A percentile compares a stretch with the other conserved stretches of the same genome.
phyloP scores from a whole-genome alignment of 1,140 invertebrate genomes.

The Anastrepha ludens region DNA sequence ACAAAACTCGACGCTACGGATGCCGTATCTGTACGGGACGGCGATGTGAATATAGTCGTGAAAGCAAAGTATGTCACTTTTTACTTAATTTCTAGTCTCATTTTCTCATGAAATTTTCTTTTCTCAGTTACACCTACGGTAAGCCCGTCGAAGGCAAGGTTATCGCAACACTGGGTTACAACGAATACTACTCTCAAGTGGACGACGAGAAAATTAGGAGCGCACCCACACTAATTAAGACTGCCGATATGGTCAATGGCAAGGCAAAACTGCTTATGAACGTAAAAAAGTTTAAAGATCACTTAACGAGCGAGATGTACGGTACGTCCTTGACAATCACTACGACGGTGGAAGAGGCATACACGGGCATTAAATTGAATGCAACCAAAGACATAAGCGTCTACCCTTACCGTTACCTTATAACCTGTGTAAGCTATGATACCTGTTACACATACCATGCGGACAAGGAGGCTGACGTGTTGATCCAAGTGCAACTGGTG shows the following conservation, averaged over 20 bases:
- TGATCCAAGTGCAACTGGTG: slow-evolving; percentile 65
- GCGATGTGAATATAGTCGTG: slow-evolving; percentile 84
- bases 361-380: slow-evolving; percentile 86
- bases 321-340: slow-evolving; percentile 78
- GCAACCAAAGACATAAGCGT: slow-evolving; percentile 82
- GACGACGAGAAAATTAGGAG: slow-evolving; percentile 57
- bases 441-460: slow-evolving; percentile 90
- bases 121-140: slow-evolving; percentile 81
- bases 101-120: neutral
- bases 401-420: slow-evolving; percentile 88
- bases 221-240: slow-evolving; percentile 73
- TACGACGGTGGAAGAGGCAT: slow-evolving; percentile 84
- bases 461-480: slow-evolving; percentile 85
- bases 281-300: slow-evolving; percentile 77
- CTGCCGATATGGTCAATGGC: slow-evolving; percentile 83
- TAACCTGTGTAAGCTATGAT: slow-evolving; percentile 84
- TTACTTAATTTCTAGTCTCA: neutral
- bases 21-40: slow-evolving; percentile 88
- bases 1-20: slow-evolving; percentile 87
- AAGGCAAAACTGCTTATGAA: slow-evolving; percentile 82
- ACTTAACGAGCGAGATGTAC: slow-evolving; percentile 55
- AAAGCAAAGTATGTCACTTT: slow-evolving; percentile 79
- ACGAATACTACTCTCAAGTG: slow-evolving; percentile 57
- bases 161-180: slow-evolving; percentile 79
- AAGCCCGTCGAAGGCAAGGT: slow-evolving; percentile 87